Percentiles rank a stretch among this genome's conserved stretches.
Conservation (phyloP, 2,113 vertebrate genomes). For the Dromaius novaehollandiae region DNA sequence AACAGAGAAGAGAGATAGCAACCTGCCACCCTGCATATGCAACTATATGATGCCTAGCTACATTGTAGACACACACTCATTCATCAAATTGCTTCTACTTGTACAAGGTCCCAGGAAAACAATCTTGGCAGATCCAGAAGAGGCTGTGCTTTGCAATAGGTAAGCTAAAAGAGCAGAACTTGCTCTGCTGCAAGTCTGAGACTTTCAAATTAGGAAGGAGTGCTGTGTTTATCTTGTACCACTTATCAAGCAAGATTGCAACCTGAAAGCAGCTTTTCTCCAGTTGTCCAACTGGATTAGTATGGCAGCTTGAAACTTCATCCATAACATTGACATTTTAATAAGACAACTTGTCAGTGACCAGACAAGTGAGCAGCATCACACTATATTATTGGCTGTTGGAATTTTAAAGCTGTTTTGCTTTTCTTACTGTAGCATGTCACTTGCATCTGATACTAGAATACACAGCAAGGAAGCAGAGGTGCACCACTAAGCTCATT, state of each 20-base stretch:
- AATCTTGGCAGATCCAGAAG: neutral
- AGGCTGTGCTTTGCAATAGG: neutral
- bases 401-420: neutral
- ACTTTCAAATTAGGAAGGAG: neutral
- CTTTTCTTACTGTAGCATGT: neutral
- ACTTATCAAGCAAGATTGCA: no score
- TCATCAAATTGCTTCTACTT: neutral
- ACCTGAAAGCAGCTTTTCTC: neutral
- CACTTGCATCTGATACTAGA: neutral
- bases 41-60: neutral
- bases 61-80: neutral
- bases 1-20: neutral
- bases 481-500: neutral
- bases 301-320: neutral
- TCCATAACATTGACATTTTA: accelerated
- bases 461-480: neutral
- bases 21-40: no score
- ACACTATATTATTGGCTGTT: neutral
- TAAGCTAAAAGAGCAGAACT: neutral
- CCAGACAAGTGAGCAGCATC: neutral
- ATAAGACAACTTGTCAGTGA: no score
- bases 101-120: neutral
- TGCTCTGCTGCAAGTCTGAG: neutral
- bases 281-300: neutral
- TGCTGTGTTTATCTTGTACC: no score